Evolutionary conservation across 2,113 vertebrate genomes (phyloP), one percentile per base, ranked within the genome.

Genomic region (Myotis lucifugus): DNA sequence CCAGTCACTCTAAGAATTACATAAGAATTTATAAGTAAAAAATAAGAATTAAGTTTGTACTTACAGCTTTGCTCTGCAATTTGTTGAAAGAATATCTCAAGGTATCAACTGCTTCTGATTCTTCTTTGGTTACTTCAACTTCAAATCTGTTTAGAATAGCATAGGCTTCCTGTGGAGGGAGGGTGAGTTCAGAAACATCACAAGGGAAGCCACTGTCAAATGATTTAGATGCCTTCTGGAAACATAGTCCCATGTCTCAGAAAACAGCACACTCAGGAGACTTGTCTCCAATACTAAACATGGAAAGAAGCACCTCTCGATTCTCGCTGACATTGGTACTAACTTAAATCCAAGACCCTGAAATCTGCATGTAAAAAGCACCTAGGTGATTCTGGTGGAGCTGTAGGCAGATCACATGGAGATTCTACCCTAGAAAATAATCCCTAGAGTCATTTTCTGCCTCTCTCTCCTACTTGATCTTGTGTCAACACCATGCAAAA

Each of bases 51-150:
- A 90, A 50, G 89, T 54, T 23, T 72, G 25, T 87, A 98, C 99
- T 98, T 93, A 99, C 99, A 85, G 99, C 98, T 98, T 98, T 98
- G 7, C 88, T 88, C 93, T 98, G 98, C 95, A 99, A 95, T 87
- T 98, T 98, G 59, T 95, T 98, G 97, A 98, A 99, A 83, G 97
- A 98, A 56, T 98, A 98, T 97, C 98, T 98, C 91, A 99, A 97
- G 19, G 98, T 97, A 95, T 98, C 98, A 92, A 99, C 98, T 17
- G 95, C 98, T 94, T 99, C 98, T 59, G 98, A 98, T 97, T 99
- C 99, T 29, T 98, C 98, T 95, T 98, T 98, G 66, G 98, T 98
- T 82, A 99, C 95, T 59, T 98, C 98, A 48, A 98, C 95, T 96
- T 98, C 96, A 97, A 98, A 99, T 90, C 97, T 95, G 89, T 97